A percentile compares a stretch with the other conserved stretches of the same genome.
phyloP scores from a whole-genome alignment of 23 tunicate species.

The Styela clava region DNA sequence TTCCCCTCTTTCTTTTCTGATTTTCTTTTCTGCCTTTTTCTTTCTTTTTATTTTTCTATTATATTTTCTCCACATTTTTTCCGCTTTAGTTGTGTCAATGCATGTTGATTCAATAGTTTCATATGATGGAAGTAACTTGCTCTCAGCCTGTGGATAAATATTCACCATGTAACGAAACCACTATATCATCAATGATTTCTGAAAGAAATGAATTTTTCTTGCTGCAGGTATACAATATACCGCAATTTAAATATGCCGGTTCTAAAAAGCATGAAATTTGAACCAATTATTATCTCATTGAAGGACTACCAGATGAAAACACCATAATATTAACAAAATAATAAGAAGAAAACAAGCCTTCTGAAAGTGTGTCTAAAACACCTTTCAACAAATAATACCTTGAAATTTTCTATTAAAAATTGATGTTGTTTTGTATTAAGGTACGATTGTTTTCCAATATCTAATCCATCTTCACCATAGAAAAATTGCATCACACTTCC shows the following conservation, averaged over 20 bases:
- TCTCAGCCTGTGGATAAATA: conserved; percentile 32
- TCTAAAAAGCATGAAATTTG: no score
- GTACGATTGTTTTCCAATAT: conserved; percentile 67
- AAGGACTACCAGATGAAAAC: no score
- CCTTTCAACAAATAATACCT: no score
- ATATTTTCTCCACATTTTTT: conserved; percentile 37
- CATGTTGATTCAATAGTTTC: conserved; percentile 16
- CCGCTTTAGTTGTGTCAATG: conserved; percentile 38
- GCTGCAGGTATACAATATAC: no score
- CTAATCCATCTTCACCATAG: conserved; percentile 98
- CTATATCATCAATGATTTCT: no score
- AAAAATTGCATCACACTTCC: conserved; percentile 89
- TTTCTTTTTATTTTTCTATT: conserved; percentile 23
- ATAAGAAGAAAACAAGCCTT: no score
- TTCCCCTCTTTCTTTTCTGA: conserved; percentile 19
- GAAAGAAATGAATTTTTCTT: no score
- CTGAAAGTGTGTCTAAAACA: no score
- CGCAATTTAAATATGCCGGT: no score
- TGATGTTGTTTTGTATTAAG: conserved; percentile 35
- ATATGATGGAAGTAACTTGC: conserved; percentile 36
- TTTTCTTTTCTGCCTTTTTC: conserved; percentile 38
- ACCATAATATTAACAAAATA: no score
- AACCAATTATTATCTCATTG: no score
- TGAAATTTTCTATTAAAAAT: conserved; percentile 55
- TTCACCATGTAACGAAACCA: no score